phyloP scores from a whole-genome alignment of 2,797 vertebrate species.

The Melanotaenia maccullochi region DNA sequence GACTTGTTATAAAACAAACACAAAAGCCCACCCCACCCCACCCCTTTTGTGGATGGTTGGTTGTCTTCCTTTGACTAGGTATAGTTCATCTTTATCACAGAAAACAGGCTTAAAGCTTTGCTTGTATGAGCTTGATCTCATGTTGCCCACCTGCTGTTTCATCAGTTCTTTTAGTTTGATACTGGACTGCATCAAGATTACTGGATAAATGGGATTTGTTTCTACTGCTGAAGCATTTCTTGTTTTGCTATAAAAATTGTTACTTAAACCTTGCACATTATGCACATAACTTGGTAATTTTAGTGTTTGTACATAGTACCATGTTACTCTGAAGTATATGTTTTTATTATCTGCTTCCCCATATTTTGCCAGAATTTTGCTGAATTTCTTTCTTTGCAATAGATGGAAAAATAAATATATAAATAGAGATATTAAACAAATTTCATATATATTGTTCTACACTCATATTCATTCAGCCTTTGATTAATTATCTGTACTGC shows the following conservation, averaged over 20 bases:
- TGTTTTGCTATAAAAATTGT: background rate
- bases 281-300: background rate
- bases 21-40: too few species aligned
- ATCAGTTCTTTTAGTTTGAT: conserved; percentile 4
- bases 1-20: background rate
- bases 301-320: background rate
- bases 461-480: too few species aligned
- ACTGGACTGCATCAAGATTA: conserved; percentile 25
- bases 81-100: background rate
- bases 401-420: background rate
- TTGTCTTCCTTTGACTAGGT: conserved; percentile 26
- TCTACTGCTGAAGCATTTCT: background rate
- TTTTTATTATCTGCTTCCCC: background rate
- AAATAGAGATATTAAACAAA: too few species aligned
- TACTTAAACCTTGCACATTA: background rate
- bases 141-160: conserved; percentile 29
- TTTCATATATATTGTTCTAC: too few species aligned
- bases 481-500: too few species aligned
- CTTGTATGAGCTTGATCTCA: conserved; percentile 26
- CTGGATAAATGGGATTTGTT: conserved; percentile 22
- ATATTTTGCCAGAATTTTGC: background rate
- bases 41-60: conserved; percentile 1
- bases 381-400: background rate
- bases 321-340: background rate
- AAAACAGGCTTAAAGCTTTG: conserved; percentile 28